These are phyloP conservation scores for Hippolais icterina DNA, from an alignment of 2,113 vertebrate species.

Conservation along the genomic window DNA sequence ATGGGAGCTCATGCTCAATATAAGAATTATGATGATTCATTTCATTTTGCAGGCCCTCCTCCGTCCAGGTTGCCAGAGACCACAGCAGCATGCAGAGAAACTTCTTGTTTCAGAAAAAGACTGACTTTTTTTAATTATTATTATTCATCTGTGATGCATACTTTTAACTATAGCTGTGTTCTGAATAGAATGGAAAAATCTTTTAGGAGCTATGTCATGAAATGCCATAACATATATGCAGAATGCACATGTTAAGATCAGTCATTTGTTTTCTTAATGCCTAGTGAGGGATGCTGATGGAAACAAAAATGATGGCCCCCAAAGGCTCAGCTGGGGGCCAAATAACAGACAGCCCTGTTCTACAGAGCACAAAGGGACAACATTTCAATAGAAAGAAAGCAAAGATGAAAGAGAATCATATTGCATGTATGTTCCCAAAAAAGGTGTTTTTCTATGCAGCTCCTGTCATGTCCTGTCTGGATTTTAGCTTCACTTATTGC, in stretches of 20 bases:
- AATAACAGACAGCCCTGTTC: background rate
- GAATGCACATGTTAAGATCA: fast-evolving
- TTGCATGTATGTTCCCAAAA: background rate
- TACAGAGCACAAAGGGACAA: background rate
- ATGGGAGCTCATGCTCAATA: background rate
- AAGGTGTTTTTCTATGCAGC: background rate
- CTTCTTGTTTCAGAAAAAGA: background rate
- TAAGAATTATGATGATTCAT: background rate
- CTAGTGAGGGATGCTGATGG: background rate
- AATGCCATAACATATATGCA: background rate
- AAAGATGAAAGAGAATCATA: background rate
- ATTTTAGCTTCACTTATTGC: background rate
- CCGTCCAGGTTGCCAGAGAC: background rate
- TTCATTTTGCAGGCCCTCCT: background rate
- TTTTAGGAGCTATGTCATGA: background rate
- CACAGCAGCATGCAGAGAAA: background rate
- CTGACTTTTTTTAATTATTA: background rate
- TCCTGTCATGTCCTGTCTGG: background rate
- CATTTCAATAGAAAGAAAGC: background rate
- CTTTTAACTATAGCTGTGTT: background rate
- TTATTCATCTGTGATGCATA: background rate
- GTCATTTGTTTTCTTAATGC: background rate
- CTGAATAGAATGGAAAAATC: background rate
- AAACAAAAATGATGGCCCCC: background rate
- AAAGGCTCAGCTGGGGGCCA: background rate